A percentile compares a stretch with the other conserved stretches of the same genome.
These are phyloP conservation scores for Oreochromis tanganicae DNA, from an alignment of 2,113 vertebrate genomes.

Conservation along the genomic window DNA sequence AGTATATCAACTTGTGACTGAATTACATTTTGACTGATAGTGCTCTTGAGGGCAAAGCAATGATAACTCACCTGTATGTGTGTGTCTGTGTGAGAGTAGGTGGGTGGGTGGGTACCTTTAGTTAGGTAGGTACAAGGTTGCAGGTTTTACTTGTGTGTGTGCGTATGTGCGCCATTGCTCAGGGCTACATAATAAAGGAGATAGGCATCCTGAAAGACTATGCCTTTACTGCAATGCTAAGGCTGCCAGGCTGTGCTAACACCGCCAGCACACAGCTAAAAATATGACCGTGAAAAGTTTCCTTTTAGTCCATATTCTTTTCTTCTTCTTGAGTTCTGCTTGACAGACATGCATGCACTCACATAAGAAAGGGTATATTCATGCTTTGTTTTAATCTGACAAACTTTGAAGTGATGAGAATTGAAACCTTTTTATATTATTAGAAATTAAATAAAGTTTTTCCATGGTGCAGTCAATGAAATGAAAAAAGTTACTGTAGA, in stretches of 20 bases:
- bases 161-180: background rate
- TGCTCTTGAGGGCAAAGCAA: constrained; percentile 68
- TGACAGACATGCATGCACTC: background rate
- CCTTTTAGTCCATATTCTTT: background rate
- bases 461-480: background rate
- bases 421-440: background rate
- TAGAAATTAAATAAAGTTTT: background rate
- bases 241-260: constrained; percentile 11
- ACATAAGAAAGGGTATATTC: background rate
- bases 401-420: background rate
- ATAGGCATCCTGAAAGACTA: constrained; percentile 30
- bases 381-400: background rate
- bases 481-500: background rate
- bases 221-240: constrained; percentile 26
- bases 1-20: constrained; percentile 66
- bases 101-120: constrained; percentile 4
- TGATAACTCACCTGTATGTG: constrained; percentile 62
- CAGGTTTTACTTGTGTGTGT: constrained; percentile 23
- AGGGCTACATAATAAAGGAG: constrained; percentile 47
- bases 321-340: background rate
- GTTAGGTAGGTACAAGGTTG: constrained; percentile 41
- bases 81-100: constrained; percentile 24
- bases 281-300: background rate
- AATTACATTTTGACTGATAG: constrained; percentile 72
- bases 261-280: background rate